Conservation (phyloP, 2,888 invertebrate species). For the Andrena marginata region DNA sequence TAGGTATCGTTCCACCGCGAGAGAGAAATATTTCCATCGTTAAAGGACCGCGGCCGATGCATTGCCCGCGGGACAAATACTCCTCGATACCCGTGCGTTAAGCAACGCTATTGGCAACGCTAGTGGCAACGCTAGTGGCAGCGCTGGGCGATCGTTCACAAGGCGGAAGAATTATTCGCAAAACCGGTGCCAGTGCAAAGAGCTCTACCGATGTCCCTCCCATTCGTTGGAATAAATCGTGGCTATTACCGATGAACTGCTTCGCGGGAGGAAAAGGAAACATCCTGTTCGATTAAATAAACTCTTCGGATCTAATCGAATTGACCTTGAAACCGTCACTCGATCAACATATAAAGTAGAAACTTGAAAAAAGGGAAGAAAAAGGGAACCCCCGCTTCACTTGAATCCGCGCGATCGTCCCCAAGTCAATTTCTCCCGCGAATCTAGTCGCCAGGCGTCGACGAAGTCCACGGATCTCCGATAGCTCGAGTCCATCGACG, state of each 20-base stretch:
- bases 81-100: slow-evolving; percentile 17
- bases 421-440: not conserved
- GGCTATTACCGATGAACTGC: not conserved
- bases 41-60: slow-evolving; percentile 13
- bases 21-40: slow-evolving; percentile 37
- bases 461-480: too few species aligned
- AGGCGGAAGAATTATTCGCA: slow-evolving; percentile 32
- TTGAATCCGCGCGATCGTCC: not conserved
- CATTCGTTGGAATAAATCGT: not conserved
- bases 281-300: not conserved
- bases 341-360: too few species aligned
- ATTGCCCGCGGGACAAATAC: slow-evolving; percentile 7
- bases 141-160: slow-evolving; percentile 4
- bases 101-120: slow-evolving; percentile 11
- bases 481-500: slow-evolving; percentile 10
- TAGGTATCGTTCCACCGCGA: not conserved
- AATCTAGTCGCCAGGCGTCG: not conserved
- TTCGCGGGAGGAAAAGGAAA: not conserved
- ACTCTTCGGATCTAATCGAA: not conserved
- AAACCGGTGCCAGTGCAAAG: not conserved
- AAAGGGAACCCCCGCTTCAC: too few species aligned
- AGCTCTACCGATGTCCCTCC: not conserved
- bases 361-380: too few species aligned
- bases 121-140: slow-evolving; percentile 20
- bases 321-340: too few species aligned